A percentile compares a stretch with the other conserved stretches of the same genome.
phyloP scores from a whole-genome alignment of 2,797 vertebrate species.

The Distichodus sexfasciatus region DNA sequence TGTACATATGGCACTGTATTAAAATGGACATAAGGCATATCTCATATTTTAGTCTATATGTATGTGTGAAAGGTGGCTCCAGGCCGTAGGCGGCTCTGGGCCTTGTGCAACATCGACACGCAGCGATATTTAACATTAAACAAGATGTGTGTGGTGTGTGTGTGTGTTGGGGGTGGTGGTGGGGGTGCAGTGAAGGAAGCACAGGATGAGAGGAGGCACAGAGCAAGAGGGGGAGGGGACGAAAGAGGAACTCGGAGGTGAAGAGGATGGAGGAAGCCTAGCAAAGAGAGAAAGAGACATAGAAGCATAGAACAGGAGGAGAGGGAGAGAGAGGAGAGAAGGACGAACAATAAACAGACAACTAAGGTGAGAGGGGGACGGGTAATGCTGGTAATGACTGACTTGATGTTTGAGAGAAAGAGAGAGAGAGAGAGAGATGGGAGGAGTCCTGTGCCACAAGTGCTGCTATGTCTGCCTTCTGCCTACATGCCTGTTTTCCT shows the following conservation, averaged over 20 bases:
- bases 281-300: slow-evolving; percentile 44
- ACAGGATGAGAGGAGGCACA: slow-evolving; percentile 34
- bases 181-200: slow-evolving; percentile 47
- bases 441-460: slow-evolving; percentile 58
- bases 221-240: slow-evolving; percentile 47
- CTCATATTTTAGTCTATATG: not conserved
- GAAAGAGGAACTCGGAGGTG: slow-evolving; percentile 50
- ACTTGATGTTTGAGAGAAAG: slow-evolving; percentile 44
- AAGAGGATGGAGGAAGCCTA: slow-evolving; percentile 60
- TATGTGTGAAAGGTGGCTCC: not conserved
- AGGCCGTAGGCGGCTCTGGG: not conserved
- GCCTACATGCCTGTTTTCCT: slow-evolving; percentile 45
- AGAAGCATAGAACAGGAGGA: slow-evolving; percentile 12
- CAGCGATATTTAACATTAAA: slow-evolving; percentile 27
- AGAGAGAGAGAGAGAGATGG: slow-evolving; percentile 52
- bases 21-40: too few species aligned
- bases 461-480: slow-evolving; percentile 50
- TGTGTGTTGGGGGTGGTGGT: slow-evolving; percentile 35
- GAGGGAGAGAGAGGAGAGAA: not conserved
- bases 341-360: slow-evolving; percentile 40
- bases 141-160: slow-evolving; percentile 21
- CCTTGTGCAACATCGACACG: slow-evolving; percentile 30
- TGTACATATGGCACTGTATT: not conserved
- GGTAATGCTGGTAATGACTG: slow-evolving; percentile 33
- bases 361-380: slow-evolving; percentile 33